A percentile compares a stretch with the other conserved stretches of the same genome.
These are phyloP conservation scores for Hucho hucho DNA, from an alignment of 2,113 vertebrate species.

Conservation along the genomic window DNA sequence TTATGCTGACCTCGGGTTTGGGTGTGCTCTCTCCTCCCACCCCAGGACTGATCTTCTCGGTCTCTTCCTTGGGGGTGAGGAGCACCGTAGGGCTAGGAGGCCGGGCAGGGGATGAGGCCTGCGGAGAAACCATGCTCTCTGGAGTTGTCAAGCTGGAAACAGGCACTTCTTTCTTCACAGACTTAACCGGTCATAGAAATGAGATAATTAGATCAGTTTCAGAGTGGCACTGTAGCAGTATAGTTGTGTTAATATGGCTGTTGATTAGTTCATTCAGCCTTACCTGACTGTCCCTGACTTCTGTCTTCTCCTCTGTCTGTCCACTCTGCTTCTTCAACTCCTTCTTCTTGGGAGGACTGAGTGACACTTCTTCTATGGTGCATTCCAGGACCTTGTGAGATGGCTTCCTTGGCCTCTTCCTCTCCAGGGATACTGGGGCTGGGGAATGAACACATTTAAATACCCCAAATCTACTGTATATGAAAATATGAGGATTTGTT, in stretches of 20 bases:
- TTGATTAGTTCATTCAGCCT: not conserved
- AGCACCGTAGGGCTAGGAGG: slow-evolving; percentile 30
- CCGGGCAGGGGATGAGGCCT: slow-evolving; percentile 8
- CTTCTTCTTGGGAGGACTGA: slow-evolving; percentile 83
- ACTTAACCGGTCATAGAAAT: slow-evolving; percentile 44
- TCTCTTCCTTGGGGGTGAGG: slow-evolving; percentile 39
- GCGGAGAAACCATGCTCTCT: slow-evolving; percentile 15
- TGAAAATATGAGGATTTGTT: not conserved
- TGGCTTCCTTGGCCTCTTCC: slow-evolving; percentile 87
- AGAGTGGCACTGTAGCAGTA: not conserved
- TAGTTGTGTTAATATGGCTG: not conserved
- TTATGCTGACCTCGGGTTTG: slow-evolving; percentile 62
- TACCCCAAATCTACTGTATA: not conserved
- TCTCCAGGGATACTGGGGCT: slow-evolving; percentile 61
- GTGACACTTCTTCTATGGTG: slow-evolving; percentile 84
- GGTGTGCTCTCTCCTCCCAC: slow-evolving; percentile 37
- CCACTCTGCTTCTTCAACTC: slow-evolving; percentile 52
- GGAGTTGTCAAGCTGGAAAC: slow-evolving; percentile 26
- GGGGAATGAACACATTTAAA: slow-evolving; percentile 1
- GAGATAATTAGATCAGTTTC: not conserved
- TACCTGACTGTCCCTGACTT: slow-evolving; percentile 63
- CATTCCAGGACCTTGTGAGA: slow-evolving; percentile 87
- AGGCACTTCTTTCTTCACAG: slow-evolving; percentile 55
- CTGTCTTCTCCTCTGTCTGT: slow-evolving; percentile 50
- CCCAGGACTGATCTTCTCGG: slow-evolving; percentile 30